phyloP scores from a whole-genome alignment of 2,888 invertebrate genomes.

The Itoplectis maculator region DNA sequence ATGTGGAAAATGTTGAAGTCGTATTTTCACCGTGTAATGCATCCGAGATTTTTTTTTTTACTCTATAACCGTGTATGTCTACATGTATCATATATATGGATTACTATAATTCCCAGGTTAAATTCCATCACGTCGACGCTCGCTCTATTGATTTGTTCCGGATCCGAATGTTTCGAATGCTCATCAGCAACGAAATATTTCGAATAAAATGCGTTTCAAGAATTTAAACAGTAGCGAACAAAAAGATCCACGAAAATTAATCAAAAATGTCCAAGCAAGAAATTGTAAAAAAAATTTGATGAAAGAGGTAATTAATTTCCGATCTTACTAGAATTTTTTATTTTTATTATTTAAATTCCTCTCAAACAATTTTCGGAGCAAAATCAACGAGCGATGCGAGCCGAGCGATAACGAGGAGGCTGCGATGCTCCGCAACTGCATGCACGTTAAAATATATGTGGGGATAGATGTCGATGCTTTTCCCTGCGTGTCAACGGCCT shows the following conservation, averaged over 20 bases:
- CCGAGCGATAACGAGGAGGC: too few species aligned
- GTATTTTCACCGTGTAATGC: conserved; percentile 13
- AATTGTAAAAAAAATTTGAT: neutral
- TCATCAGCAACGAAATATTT: too few species aligned
- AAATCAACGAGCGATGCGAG: neutral
- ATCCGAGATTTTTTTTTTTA: conserved; percentile 2
- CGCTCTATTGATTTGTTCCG: neutral
- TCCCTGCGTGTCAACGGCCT: neutral
- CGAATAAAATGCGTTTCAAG: neutral
- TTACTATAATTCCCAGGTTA: neutral
- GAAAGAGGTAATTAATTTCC: neutral
- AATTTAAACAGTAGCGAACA: too few species aligned
- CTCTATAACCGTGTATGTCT: neutral
- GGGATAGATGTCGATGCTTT: neutral
- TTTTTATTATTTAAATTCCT: neutral
- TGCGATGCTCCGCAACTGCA: neutral
- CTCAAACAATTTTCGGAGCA: neutral
- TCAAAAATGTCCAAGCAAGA: neutral
- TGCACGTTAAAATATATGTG: conserved; percentile 19
- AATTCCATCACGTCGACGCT: neutral
- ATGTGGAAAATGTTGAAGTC: conserved; percentile 21
- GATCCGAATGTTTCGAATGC: neutral
- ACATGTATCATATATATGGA: neutral
- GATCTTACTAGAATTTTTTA: too few species aligned
- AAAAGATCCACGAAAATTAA: neutral